Conservation (phyloP, 23 tunicate genomes). For the Halocynthia aurantium region DNA sequence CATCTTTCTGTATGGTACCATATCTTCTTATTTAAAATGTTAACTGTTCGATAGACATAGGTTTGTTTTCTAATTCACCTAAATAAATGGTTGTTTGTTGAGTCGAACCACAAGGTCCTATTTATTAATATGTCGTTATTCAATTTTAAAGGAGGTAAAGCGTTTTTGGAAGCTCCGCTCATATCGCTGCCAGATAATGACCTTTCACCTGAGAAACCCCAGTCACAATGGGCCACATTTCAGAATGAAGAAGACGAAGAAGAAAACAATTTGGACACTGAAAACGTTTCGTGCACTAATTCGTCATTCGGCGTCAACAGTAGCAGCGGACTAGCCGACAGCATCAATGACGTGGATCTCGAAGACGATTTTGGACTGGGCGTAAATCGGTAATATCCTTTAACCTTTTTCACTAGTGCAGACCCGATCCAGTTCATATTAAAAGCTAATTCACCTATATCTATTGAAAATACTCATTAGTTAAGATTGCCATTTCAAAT, state of each 20-base stretch:
- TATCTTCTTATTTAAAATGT: no score
- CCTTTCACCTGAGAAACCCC: slow-evolving; percentile 71
- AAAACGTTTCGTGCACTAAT: slow-evolving; percentile 10
- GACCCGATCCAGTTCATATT: background rate
- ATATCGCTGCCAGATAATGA: slow-evolving; percentile 35
- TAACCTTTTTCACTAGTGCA: background rate
- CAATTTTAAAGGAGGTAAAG: no score
- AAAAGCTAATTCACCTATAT: background rate
- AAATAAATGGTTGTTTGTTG: no score
- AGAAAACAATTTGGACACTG: background rate
- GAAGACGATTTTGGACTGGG: slow-evolving; percentile 37
- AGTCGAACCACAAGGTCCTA: no score
- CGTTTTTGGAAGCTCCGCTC: background rate
- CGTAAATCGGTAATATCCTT: slow-evolving; percentile 5
- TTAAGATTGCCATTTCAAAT: background rate
- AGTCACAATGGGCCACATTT: slow-evolving; percentile 59
- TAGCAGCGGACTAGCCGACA: slow-evolving; percentile 51
- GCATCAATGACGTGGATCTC: slow-evolving; percentile 36
- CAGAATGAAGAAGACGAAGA: slow-evolving; percentile 68
- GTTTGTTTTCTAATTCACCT: no score
- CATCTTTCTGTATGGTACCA: no score
- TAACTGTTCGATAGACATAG: no score
- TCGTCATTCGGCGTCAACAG: slow-evolving; percentile 45
- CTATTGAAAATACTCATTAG: background rate
- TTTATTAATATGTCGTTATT: no score